A percentile compares a stretch with the other conserved stretches of the same genome.
phyloP scores from a whole-genome alignment of 2,113 vertebrate genomes.

The Cyrtonyx montezumae region DNA sequence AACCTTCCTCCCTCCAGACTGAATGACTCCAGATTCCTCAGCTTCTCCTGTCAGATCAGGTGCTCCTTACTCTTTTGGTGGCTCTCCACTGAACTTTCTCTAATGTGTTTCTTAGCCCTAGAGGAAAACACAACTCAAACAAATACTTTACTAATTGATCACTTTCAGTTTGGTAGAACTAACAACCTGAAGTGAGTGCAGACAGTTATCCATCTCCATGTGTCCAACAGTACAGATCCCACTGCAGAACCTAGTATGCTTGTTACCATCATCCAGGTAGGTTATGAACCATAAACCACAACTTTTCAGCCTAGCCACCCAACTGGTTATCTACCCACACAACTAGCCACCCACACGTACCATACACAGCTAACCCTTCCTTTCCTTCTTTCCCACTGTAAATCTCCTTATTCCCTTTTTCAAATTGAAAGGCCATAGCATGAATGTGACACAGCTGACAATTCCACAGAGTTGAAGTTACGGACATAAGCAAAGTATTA shows the following conservation, averaged over 20 bases:
- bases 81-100: background rate
- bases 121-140: background rate
- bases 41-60: background rate
- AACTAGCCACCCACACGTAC: background rate
- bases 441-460: background rate
- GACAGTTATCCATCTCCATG: background rate
- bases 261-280: background rate
- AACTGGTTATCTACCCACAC: background rate
- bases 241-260: background rate
- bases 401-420: background rate
- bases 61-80: background rate
- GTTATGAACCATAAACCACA: background rate
- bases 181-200: background rate
- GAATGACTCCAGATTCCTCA: background rate
- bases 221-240: background rate
- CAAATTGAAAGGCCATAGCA: background rate
- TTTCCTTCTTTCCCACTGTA: background rate
- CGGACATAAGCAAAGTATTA: background rate
- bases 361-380: background rate
- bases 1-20: background rate
- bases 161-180: background rate
- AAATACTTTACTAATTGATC: accelerated
- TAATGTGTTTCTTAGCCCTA: background rate
- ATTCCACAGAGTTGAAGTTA: background rate
- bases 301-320: background rate